phyloP scores from a whole-genome alignment of 2,113 vertebrate genomes.

The Charina bottae region DNA sequence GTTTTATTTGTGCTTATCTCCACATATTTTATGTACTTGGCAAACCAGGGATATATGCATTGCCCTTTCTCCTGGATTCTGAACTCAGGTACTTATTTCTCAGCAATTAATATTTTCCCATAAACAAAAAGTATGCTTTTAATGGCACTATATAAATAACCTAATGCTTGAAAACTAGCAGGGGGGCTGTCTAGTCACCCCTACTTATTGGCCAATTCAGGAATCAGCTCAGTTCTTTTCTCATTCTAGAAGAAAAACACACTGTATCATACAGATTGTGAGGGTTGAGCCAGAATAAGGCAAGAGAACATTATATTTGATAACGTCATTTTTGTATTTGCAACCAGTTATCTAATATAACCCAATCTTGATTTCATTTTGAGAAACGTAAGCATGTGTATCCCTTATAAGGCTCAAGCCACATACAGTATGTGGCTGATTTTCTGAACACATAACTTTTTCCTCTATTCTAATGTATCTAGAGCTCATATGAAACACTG shows the following conservation, averaged over 20 bases:
- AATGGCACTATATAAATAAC: slow-evolving; percentile 42
- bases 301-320: neutral
- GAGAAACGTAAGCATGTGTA: neutral
- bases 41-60: slow-evolving; percentile 36
- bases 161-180: slow-evolving; percentile 45
- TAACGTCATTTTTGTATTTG: neutral
- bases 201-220: neutral
- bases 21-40: neutral
- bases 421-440: neutral
- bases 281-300: neutral
- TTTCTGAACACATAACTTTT: neutral
- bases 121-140: slow-evolving; percentile 27
- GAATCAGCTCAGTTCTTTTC: neutral
- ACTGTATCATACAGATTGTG: neutral
- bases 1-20: slow-evolving; percentile 25
- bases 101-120: slow-evolving; percentile 50
- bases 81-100: slow-evolving; percentile 15
- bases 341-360: neutral
- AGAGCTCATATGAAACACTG: neutral
- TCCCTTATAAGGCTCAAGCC: neutral
- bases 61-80: slow-evolving; percentile 41
- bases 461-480: neutral
- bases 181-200: rapidly evolving
- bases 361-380: neutral
- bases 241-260: neutral